Percentiles rank a stretch among this genome's conserved stretches.
Conservation (phyloP, 2,888 invertebrate species). For the Agelastica alni region DNA sequence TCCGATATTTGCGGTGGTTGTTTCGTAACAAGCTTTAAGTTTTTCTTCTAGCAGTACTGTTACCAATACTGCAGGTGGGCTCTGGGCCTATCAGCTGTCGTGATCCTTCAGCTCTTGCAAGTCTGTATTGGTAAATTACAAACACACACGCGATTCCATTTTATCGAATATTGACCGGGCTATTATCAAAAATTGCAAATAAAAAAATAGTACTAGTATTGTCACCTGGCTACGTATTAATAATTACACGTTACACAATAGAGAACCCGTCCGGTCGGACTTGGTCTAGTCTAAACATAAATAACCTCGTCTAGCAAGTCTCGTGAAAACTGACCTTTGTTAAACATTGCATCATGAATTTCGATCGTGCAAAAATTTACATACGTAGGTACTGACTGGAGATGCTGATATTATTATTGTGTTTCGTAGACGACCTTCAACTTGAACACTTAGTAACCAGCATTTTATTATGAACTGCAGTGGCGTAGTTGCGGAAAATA, state of each 20-base stretch:
- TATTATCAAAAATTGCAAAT: not conserved
- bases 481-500: no score
- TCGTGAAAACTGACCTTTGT: slow-evolving; percentile 34
- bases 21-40: no score
- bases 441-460: slow-evolving; percentile 21
- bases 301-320: slow-evolving; percentile 28
- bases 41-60: no score
- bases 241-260: slow-evolving; percentile 13
- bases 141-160: no score
- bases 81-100: no score
- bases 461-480: slow-evolving; percentile 11
- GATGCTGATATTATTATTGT: slow-evolving; percentile 32
- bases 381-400: slow-evolving; percentile 22
- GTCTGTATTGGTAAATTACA: no score
- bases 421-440: slow-evolving; percentile 34
- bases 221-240: not conserved
- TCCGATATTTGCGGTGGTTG: no score
- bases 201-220: not conserved
- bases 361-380: slow-evolving; percentile 30
- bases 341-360: slow-evolving; percentile 31
- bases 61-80: no score
- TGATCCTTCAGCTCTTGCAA: no score
- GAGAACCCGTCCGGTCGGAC: slow-evolving; percentile 9
- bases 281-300: slow-evolving; percentile 24
- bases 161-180: not conserved